Evolutionary conservation across 2,113 vertebrate species (phyloP), one percentile per base, ranked within the genome.

Genomic region (Tenrec ecaudatus): DNA sequence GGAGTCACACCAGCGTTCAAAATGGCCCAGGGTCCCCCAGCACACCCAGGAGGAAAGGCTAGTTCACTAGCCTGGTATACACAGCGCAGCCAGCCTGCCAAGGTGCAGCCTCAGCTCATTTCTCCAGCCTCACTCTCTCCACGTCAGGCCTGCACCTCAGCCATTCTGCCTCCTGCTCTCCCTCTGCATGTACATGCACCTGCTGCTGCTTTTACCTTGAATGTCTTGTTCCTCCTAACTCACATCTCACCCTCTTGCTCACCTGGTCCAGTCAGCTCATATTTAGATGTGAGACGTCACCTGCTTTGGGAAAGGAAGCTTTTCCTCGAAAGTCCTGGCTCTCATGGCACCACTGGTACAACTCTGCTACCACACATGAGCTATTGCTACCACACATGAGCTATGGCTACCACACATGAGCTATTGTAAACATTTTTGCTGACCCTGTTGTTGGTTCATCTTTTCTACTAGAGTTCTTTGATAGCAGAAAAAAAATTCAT

Each of bases 251-350:
- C 12, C 38, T 3, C 19, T 93, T 47, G 31, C 38, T 77, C 82
- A 53, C 29, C 62, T 89, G 31, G 75, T 14, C 43, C 68, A 89
- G 73, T 12, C 23, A 62, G 23, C 60, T 62, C 60, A 22, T 53
- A 53, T 5, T 53, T 53, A 53, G 47, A 53, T 53, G 47, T 53
- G 47, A 53, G 47, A 62, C 4, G 25, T 27, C 73, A 53, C 43
- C n/a, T 78, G 33, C 31, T 93, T 53, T 79, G 64, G 58, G 38
- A 85, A 84, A 64, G 58, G 38, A 88, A 89, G 58, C 33, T 47
- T 89, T 79, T 27, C 57, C 31, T 91, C 66, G 36, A 62, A 68
- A n/a, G 12, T 66, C 11, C 64, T 80, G 29, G 64, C 68, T 91
- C 88, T 89, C 53, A 69, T 3, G 22, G 36, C 36, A 79, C 8